Percentiles rank a stretch among this genome's conserved stretches.
Evolutionary conservation across 2,797 vertebrate species (phyloP).

Genomic region (Gadopsis marmoratus): DNA sequence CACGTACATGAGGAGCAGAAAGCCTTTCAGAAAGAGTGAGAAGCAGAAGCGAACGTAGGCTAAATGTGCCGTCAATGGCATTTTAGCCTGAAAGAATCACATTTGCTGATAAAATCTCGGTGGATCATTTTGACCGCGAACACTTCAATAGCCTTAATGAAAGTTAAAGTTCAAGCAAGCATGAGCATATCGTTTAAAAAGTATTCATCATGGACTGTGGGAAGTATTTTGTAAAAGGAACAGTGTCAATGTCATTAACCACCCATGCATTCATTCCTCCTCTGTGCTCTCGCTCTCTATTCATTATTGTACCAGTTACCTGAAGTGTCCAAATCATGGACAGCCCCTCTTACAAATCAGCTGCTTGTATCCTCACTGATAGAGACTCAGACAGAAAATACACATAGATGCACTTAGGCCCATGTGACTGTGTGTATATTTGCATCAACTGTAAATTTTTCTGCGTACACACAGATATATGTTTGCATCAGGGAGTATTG

Average conservation of each 20-base stretch:
- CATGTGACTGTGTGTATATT: conserved; percentile 19
- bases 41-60: not conserved
- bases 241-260: conserved; percentile 37
- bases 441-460: not conserved
- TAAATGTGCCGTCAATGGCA: not conserved
- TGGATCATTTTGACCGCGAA: conserved; percentile 47
- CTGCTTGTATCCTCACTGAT: conserved; percentile 11
- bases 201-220: conserved; percentile 37
- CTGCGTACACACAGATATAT: not conserved
- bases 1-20: not conserved
- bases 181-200: conserved; percentile 33
- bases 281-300: conserved; percentile 19
- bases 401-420: not conserved
- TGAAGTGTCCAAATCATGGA: conserved; percentile 30
- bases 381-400: not conserved
- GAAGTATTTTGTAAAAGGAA: conserved; percentile 38
- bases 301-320: conserved; percentile 25
- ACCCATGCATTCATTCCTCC: conserved; percentile 39
- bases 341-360: conserved; percentile 7
- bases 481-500: not conserved
- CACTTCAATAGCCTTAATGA: conserved; percentile 25
- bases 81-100: conserved; percentile 33
- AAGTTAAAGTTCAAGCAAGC: conserved; percentile 19
- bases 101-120: conserved; percentile 21
- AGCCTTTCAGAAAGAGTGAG: conserved; percentile 5